These are phyloP conservation scores for Pachypanchax playfairii DNA, from an alignment of 2,113 vertebrate species.

Conservation along the genomic window DNA sequence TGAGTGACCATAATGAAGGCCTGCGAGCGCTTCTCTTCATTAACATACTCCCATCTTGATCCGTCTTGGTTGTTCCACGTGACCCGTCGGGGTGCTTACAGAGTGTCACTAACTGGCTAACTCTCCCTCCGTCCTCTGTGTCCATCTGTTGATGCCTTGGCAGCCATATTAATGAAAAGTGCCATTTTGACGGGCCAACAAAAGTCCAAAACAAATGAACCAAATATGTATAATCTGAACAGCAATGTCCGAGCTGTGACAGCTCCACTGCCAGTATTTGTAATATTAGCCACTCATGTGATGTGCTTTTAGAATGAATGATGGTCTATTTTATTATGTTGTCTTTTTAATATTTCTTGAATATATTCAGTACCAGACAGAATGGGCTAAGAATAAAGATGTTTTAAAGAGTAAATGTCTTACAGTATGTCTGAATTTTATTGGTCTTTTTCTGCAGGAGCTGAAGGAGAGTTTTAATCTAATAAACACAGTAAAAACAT, in stretches of 20 bases:
- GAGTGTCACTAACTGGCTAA: constrained; percentile 41
- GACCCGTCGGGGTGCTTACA: constrained; percentile 40
- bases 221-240: constrained; percentile 24
- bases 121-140: constrained; percentile 20
- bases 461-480: neutral
- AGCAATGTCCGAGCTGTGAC: constrained; percentile 18
- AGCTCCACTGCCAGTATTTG: constrained; percentile 13
- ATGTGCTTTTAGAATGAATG: neutral
- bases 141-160: constrained; percentile 46
- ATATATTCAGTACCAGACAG: neutral
- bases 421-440: neutral
- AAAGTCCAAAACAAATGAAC: constrained; percentile 35
- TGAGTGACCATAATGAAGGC: constrained; percentile 56
- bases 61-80: constrained; percentile 38
- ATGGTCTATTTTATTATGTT: neutral
- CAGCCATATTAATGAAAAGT: constrained; percentile 28
- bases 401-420: neutral
- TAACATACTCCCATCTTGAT: constrained; percentile 47
- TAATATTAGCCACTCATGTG: neutral
- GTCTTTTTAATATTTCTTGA: constrained; percentile 1
- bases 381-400: neutral
- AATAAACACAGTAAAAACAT: neutral
- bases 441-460: neutral
- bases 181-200: constrained; percentile 19
- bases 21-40: constrained; percentile 44